Base-by-base conservation (phyloP, 2,888 invertebrate species). In the Argynnis bischoffii region DNA sequence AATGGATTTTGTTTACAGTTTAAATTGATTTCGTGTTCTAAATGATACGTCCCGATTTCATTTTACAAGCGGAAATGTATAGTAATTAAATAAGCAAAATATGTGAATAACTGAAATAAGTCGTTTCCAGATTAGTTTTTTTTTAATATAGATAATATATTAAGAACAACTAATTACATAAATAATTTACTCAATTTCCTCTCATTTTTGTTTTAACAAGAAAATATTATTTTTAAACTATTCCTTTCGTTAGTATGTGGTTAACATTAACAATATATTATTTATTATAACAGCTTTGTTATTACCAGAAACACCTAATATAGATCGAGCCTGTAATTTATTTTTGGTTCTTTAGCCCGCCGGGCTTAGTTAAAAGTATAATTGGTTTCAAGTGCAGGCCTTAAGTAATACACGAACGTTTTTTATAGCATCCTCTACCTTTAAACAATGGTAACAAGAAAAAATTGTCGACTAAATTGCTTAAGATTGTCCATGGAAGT, bases 321-420 rank as follows among this genome's bases (percentile, higher is more conserved):
- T 81, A 80, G 69, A 46, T 6, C 64, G 64, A 63, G 55, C 73
- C 73, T 68, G 73, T 75, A 76, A 76, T 82, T 80, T 81, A 80
- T 86, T 86, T 83, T 70, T 77, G 73, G 80, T 79, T 72, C 78
- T 76, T 72, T 74, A 75, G 70, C 74, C 74, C 75, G 76, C 67
- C 76, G 75, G 79, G 82, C 80, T 83, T 82, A 84, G 83, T 85
- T 86, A 81, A 85, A 85, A 83, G 83, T 86, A 83, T 87, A 88
- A 88, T 87, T 85, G 85, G 84, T 86, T 86, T 86, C 85, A 86
- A 89, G 87, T 84, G 86, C 79, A 78, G 74, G 79, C 78, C 74
- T 84, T 81, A 81, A 84, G 81, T 82, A 79, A 81, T 77, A 81
- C 81, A 83, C 80, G 79, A 78, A 79, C 75, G 75, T 78, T 74